phyloP scores from a whole-genome alignment of 2,113 vertebrate genomes.

The Leiothrix lutea region DNA sequence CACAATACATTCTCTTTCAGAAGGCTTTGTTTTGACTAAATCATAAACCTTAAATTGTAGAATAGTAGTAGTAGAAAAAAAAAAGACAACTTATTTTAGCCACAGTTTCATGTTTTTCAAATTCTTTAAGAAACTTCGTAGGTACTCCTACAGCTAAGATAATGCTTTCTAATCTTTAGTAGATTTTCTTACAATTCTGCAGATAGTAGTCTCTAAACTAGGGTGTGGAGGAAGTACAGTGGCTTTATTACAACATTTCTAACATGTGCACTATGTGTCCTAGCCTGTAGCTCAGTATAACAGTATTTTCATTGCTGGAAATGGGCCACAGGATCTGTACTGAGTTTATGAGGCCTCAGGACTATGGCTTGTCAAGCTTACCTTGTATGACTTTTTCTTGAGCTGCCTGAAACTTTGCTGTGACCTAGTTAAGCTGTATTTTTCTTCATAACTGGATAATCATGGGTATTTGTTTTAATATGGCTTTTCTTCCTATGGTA shows the following conservation, averaged over 20 bases:
- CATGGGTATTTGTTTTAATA: background rate
- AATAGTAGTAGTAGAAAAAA: background rate
- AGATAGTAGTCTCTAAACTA: background rate
- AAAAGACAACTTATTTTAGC: fast-evolving
- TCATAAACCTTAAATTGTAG: background rate
- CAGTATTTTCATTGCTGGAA: background rate
- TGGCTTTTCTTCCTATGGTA: background rate
- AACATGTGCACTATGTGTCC: background rate
- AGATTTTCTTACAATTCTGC: background rate
- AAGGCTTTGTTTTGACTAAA: background rate
- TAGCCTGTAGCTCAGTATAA: background rate
- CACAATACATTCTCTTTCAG: background rate
- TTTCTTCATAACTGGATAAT: background rate
- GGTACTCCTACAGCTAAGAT: background rate
- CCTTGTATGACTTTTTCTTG: background rate
- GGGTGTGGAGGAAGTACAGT: background rate
- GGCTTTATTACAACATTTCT: background rate
- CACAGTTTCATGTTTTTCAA: background rate
- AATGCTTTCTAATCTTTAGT: background rate
- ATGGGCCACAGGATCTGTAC: background rate
- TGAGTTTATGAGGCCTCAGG: background rate
- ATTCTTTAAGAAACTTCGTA: background rate
- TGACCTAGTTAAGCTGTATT: background rate
- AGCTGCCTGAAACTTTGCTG: background rate
- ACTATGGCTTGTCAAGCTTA: background rate